A percentile compares a stretch with the other conserved stretches of the same genome.
phyloP scores from a whole-genome alignment of 2,797 vertebrate species.

The Alosa sapidissima region DNA sequence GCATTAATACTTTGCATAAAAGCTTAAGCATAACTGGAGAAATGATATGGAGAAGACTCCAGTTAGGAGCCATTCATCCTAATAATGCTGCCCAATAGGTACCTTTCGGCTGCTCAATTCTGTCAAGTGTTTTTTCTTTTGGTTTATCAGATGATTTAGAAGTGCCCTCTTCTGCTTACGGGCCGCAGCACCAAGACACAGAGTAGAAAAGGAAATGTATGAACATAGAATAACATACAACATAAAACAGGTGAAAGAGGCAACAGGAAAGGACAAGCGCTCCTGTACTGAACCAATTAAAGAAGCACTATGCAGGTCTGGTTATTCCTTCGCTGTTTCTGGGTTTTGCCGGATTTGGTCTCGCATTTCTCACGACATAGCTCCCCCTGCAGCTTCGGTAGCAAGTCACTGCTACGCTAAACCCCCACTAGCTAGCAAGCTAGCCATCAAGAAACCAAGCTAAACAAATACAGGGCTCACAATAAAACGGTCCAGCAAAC shows the following conservation, averaged over 20 bases:
- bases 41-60: slow-evolving; percentile 39
- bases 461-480: no score
- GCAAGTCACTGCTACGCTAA: no score
- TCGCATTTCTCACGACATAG: no score
- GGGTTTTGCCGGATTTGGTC: no score
- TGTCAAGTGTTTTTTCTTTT: slow-evolving; percentile 67
- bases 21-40: neutral
- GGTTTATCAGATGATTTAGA: slow-evolving; percentile 79
- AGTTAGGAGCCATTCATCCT: neutral
- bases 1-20: neutral
- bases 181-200: slow-evolving; percentile 24
- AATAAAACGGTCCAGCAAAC: no score
- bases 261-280: neutral
- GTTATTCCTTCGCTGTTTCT: no score
- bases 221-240: neutral
- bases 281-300: neutral
- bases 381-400: no score
- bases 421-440: no score
- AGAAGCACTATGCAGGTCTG: no score
- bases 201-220: slow-evolving; percentile 25
- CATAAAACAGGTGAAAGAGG: neutral
- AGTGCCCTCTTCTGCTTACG: slow-evolving; percentile 78
- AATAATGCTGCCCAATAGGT: slow-evolving; percentile 49
- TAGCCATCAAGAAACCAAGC: no score
- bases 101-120: slow-evolving; percentile 73